Evolutionary conservation across 1,140 invertebrate genomes (phyloP).

Genomic region (Drosophila sp.): DNA sequence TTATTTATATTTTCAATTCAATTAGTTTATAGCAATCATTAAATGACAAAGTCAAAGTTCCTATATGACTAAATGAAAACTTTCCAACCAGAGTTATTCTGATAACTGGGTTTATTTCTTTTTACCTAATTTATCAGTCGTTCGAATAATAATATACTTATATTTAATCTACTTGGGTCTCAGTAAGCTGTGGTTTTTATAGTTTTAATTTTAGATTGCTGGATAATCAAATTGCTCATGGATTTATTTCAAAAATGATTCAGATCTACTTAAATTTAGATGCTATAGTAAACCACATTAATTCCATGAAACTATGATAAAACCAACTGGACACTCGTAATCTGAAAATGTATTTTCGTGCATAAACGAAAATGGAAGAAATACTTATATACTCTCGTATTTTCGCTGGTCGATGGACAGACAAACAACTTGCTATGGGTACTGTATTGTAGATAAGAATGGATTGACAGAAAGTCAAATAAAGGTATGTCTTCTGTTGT

Average conservation of each 20-base stretch:
- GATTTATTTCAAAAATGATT: neutral
- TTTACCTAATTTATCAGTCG: too few relatives aligned
- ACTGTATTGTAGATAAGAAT: constrained; percentile 13
- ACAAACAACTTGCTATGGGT: neutral
- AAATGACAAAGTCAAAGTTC: neutral
- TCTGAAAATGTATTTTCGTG: neutral
- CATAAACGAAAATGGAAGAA: neutral
- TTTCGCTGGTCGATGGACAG: neutral
- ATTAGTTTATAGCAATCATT: too few relatives aligned
- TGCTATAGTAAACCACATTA: neutral
- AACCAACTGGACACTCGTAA: neutral
- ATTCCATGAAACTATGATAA: neutral
- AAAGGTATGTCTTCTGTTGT: constrained; percentile 48
- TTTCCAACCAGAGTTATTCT: neutral
- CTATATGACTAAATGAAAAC: neutral
- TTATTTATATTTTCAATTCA: too few relatives aligned
- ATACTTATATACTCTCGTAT: neutral
- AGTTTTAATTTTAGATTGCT: too few relatives aligned
- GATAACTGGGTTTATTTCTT: too few relatives aligned
- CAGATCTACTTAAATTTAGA: neutral
- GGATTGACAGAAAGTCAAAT: constrained; percentile 34
- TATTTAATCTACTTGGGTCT: too few relatives aligned
- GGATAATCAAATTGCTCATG: neutral
- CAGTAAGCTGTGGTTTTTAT: too few relatives aligned
- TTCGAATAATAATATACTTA: too few relatives aligned